Conservation (phyloP, 1,140 invertebrate genomes). For the Sycophaga agraensis region DNA sequence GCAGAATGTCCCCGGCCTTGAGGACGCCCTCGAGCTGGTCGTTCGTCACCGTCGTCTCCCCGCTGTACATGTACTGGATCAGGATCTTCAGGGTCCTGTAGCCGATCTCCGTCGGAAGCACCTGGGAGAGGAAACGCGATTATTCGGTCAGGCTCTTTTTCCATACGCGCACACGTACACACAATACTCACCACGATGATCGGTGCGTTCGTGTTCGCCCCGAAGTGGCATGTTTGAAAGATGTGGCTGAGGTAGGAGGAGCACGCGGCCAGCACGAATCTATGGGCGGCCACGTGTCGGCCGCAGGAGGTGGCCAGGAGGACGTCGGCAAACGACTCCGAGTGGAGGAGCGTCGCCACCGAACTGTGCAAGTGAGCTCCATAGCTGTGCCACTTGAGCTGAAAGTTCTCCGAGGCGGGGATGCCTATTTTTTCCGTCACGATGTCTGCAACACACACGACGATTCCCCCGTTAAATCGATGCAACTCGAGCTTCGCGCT, state of each 20-base stretch:
- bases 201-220: constrained; percentile 54
- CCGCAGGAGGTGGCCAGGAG: constrained; percentile 79
- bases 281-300: constrained; percentile 79
- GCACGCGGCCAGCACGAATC: constrained; percentile 82
- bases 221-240: constrained; percentile 57
- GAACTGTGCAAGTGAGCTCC: constrained; percentile 76
- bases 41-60: constrained; percentile 82
- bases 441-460: constrained; percentile 8
- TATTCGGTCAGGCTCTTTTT: too few relatives aligned
- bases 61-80: constrained; percentile 85
- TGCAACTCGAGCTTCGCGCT: too few relatives aligned
- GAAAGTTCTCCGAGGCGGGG: constrained; percentile 72
- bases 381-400: constrained; percentile 85
- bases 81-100: constrained; percentile 77
- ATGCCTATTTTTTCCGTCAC: constrained; percentile 53
- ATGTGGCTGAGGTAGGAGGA: constrained; percentile 64
- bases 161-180: background rate
- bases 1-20: constrained; percentile 75
- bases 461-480: too few relatives aligned
- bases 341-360: constrained; percentile 74
- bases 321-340: constrained; percentile 82
- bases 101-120: constrained; percentile 78
- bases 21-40: constrained; percentile 77
- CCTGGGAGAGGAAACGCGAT: constrained; percentile 43
- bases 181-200: constrained; percentile 50